These are phyloP conservation scores for Caligus rogercresseyi DNA, from an alignment of 1,140 invertebrate genomes.

Conservation along the genomic window DNA sequence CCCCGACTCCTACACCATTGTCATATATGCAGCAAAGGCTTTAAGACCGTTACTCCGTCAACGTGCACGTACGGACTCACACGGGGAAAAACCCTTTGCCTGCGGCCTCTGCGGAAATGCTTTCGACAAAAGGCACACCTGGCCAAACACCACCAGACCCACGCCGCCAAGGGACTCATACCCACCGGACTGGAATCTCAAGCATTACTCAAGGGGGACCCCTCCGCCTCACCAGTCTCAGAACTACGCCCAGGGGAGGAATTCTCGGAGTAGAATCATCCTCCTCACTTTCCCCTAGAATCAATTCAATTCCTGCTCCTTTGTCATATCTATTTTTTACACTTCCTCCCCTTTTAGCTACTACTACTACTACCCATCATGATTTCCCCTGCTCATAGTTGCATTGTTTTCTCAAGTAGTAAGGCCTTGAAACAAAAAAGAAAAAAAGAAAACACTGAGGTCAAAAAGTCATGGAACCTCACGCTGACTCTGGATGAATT, in stretches of 20 bases:
- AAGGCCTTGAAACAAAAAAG: not conserved
- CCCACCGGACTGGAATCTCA: not conserved
- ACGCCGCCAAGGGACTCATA: slow-evolving; percentile 45
- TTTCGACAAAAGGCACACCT: slow-evolving; percentile 90
- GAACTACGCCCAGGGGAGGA: not conserved
- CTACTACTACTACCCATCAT: not conserved
- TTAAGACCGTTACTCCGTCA: slow-evolving; percentile 82
- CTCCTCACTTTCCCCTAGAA: not conserved
- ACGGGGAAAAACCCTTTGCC: slow-evolving; percentile 74
- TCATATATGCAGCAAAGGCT: slow-evolving; percentile 74
- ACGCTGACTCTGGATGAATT: not conserved
- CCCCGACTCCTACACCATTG: slow-evolving; percentile 62
- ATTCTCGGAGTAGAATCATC: not conserved
- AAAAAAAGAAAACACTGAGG: not conserved
- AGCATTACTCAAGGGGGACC: not conserved
- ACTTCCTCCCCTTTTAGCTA: not conserved
- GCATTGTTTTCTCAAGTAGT: not conserved
- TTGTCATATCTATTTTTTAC: not conserved
- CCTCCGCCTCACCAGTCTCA: not conserved
- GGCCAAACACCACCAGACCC: slow-evolving; percentile 91
- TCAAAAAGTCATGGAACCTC: not conserved
- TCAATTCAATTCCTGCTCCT: not conserved
- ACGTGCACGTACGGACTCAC: slow-evolving; percentile 74
- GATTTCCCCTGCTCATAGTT: not conserved
- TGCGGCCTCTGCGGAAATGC: slow-evolving; percentile 73